These are phyloP conservation scores for Erethizon dorsatum DNA, from an alignment of 2,797 vertebrate species.

Conservation along the genomic window DNA sequence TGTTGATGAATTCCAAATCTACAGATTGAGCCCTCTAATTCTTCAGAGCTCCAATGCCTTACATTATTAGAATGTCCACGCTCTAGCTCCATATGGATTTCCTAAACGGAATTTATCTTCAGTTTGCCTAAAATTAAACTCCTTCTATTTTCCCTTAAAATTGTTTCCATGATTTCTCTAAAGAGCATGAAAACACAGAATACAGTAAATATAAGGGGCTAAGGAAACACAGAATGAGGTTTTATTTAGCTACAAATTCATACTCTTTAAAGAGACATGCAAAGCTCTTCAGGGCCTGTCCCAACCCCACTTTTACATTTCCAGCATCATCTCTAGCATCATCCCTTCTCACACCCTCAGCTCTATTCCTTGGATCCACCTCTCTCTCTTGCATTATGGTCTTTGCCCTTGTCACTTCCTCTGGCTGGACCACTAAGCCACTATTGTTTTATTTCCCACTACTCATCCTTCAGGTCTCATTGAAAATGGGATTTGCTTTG, in stretches of 20 bases:
- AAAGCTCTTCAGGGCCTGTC: not conserved
- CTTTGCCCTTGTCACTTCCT: not conserved
- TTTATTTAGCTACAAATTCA: not conserved
- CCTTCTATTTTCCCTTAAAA: not conserved
- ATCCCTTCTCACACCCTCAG: not conserved
- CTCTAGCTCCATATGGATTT: not conserved
- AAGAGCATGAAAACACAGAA: not conserved
- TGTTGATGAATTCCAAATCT: not conserved
- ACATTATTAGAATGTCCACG: not conserved
- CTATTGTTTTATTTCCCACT: not conserved
- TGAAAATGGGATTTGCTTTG: not conserved
- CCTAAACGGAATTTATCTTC: not conserved
- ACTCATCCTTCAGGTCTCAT: not conserved
- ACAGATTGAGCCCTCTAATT: not conserved
- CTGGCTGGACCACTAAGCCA: not conserved
- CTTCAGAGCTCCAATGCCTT: not conserved
- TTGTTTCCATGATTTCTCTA: not conserved
- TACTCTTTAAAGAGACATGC: not conserved
- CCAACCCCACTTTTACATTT: not conserved
- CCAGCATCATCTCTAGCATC: not conserved
- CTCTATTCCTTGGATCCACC: not conserved
- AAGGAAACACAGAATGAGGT: not conserved
- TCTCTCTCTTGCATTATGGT: not conserved
- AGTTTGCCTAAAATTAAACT: constrained; percentile 10
- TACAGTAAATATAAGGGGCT: not conserved